A percentile compares a stretch with the other conserved stretches of the same genome.
These are phyloP conservation scores for Amphimallon solstitiale DNA, from an alignment of 2,888 invertebrate genomes.

Conservation along the genomic window DNA sequence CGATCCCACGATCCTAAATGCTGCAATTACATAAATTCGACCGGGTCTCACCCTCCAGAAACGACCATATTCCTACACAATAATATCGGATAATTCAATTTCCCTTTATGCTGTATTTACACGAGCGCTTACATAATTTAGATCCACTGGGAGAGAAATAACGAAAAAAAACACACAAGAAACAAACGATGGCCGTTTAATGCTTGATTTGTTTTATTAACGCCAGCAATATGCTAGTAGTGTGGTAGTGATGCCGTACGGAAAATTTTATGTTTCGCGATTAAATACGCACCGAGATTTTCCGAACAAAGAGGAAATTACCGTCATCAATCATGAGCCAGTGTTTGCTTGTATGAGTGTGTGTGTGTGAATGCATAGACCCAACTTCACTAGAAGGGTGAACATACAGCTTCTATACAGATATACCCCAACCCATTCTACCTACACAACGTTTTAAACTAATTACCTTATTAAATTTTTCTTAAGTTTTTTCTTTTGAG, in stretches of 20 bases:
- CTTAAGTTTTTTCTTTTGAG: too few relatives aligned
- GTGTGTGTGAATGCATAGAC: too few relatives aligned
- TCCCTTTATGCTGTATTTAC: conserved; percentile 10
- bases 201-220: conserved; percentile 22
- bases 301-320: conserved; percentile 27
- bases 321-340: conserved; percentile 17
- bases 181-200: conserved; percentile 17
- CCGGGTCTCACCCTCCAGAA: not conserved
- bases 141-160: conserved; percentile 8
- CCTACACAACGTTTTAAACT: too few relatives aligned
- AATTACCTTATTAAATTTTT: too few relatives aligned
- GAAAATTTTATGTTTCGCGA: conserved; percentile 27
- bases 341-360: too few relatives aligned
- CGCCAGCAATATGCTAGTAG: not conserved
- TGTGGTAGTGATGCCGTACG: not conserved
- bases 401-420: too few relatives aligned
- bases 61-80: not conserved
- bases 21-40: conserved; percentile 9
- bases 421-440: too few relatives aligned
- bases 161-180: not conserved
- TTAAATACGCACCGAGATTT: conserved; percentile 3
- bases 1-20: conserved; percentile 4
- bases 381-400: too few relatives aligned
- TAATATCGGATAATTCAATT: conserved; percentile 17
- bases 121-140: conserved; percentile 2